Evolutionary conservation across 1,140 invertebrate species (phyloP).

Genomic region (Zaprionus ornatus): DNA sequence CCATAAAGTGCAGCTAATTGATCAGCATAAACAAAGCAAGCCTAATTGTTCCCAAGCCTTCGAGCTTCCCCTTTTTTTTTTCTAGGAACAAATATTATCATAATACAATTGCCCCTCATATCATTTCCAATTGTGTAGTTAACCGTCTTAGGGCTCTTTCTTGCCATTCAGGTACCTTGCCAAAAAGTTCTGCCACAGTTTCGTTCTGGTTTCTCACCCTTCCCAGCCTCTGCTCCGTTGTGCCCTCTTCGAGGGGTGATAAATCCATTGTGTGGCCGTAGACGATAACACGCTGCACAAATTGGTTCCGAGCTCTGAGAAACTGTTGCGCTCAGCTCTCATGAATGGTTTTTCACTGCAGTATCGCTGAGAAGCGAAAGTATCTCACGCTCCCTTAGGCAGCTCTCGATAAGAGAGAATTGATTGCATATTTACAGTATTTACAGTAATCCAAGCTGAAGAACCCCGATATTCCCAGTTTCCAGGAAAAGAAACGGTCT

Average conservation of each 20-base stretch:
- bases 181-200: not conserved
- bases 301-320: conserved; percentile 29
- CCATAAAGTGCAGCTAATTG: not conserved
- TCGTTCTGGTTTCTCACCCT: conserved; percentile 23
- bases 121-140: not conserved
- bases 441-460: conserved; percentile 36
- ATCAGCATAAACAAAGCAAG: not conserved
- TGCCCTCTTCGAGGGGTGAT: conserved; percentile 37
- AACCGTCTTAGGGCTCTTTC: not conserved
- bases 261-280: conserved; percentile 35
- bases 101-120: not conserved
- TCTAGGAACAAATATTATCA: conserved; percentile 1
- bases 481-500: conserved; percentile 29
- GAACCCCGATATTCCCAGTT: not conserved
- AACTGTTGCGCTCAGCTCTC: conserved; percentile 1
- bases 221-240: conserved; percentile 2
- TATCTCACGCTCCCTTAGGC: conserved; percentile 36
- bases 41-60: not conserved
- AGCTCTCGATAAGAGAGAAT: conserved; percentile 39
- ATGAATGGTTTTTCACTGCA: conserved; percentile 23
- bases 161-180: not conserved
- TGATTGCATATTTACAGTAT: conserved; percentile 47
- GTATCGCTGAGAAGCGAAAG: conserved; percentile 36
- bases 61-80: not conserved
- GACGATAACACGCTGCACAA: conserved; percentile 32